phyloP scores from a whole-genome alignment of 2,797 vertebrate genomes.

The Chaetophractus vellerosus region DNA sequence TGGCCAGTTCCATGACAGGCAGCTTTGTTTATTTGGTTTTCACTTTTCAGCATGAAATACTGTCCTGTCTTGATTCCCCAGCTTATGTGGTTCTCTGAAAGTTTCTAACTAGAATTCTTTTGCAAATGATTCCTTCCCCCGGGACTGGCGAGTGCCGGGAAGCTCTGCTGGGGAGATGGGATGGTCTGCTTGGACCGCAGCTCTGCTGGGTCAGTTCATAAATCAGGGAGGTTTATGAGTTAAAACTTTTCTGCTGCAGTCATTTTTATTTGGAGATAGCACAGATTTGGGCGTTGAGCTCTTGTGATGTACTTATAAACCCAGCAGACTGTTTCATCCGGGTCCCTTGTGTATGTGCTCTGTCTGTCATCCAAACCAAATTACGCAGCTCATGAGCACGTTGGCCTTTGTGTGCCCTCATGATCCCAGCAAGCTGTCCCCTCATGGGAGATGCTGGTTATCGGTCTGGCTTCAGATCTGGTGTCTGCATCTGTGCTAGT shows the following conservation, averaged over 20 bases:
- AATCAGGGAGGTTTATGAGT: slow-evolving; percentile 44
- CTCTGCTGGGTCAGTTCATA: neutral
- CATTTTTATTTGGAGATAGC: slow-evolving; percentile 29
- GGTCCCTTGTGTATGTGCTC: neutral
- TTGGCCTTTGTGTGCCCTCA: neutral
- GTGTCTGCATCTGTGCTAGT: neutral
- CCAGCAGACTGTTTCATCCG: neutral
- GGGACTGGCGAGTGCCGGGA: slow-evolving; percentile 43
- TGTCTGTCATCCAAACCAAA: neutral
- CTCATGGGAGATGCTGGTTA: neutral
- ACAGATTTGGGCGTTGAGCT: slow-evolving; percentile 45
- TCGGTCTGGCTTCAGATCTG: neutral
- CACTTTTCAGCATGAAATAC: slow-evolving; percentile 82
- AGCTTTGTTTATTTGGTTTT: slow-evolving; percentile 84
- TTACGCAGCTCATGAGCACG: fast-evolving
- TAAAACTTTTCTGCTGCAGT: neutral
- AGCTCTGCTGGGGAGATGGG: neutral
- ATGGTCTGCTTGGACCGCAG: neutral
- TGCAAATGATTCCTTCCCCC: slow-evolving; percentile 72
- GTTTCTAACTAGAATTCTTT: slow-evolving; percentile 70
- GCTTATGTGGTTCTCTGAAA: slow-evolving; percentile 55
- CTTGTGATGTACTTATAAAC: slow-evolving; percentile 36
- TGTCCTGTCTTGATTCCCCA: slow-evolving; percentile 77
- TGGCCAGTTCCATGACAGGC: slow-evolving; percentile 75
- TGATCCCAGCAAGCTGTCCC: neutral